phyloP scores from a whole-genome alignment of 2,888 invertebrate genomes.

The Celastrina argiolus region DNA sequence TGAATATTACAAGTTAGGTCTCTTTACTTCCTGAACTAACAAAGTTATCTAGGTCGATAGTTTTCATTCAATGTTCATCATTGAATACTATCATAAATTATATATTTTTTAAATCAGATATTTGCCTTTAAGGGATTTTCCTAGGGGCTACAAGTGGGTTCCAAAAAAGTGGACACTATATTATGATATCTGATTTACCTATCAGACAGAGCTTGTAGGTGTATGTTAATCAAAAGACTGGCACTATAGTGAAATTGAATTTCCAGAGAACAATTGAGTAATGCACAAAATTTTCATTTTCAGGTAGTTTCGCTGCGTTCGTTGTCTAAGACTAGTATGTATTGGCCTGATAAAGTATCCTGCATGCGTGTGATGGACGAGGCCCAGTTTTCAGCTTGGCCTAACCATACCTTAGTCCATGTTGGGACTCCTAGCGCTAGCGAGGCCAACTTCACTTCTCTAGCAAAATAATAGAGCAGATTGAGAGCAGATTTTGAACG shows the following conservation, averaged over 20 bases:
- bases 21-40: too few relatives aligned
- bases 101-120: too few relatives aligned
- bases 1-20: too few relatives aligned
- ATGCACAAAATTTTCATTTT: constrained; percentile 11
- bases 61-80: too few relatives aligned
- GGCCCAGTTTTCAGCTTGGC: constrained; percentile 47
- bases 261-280: background rate
- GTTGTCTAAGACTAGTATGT: constrained; percentile 45
- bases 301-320: constrained; percentile 68
- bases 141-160: too few relatives aligned
- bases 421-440: constrained; percentile 55
- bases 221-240: too few relatives aligned
- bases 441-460: constrained; percentile 44
- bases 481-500: background rate
- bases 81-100: too few relatives aligned
- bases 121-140: too few relatives aligned
- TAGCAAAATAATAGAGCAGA: constrained; percentile 45
- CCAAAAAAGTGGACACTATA: background rate
- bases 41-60: too few relatives aligned
- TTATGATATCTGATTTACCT: too few relatives aligned
- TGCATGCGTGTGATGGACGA: constrained; percentile 53
- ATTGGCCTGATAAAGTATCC: constrained; percentile 43
- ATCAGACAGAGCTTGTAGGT: too few relatives aligned
- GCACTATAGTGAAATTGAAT: background rate
- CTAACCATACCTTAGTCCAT: constrained; percentile 49